Evolutionary conservation across 2,888 invertebrate genomes (phyloP).

Genomic region (Euproctis similis): DNA sequence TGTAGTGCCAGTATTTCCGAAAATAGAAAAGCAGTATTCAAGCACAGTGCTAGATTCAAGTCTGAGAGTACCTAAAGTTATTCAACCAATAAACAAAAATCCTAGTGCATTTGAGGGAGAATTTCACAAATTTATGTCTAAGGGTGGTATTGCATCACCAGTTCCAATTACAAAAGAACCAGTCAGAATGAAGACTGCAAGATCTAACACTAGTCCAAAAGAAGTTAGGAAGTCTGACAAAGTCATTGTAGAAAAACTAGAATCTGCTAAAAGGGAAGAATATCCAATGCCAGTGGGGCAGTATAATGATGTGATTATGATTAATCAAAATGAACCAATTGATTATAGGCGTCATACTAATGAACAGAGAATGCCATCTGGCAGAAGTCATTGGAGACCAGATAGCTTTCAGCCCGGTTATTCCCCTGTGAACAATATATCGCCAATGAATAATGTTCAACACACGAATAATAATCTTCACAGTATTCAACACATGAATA

Average conservation of each 20-base stretch:
- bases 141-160: not conserved
- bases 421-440: slow-evolving; percentile 22
- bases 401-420: slow-evolving; percentile 30
- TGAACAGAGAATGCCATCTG: slow-evolving; percentile 15
- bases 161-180: not conserved
- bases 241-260: slow-evolving; percentile 25
- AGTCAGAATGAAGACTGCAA: not conserved
- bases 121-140: slow-evolving; percentile 58
- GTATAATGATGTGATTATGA: slow-evolving; percentile 59
- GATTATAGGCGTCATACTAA: slow-evolving; percentile 42
- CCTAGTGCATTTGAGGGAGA: slow-evolving; percentile 62
- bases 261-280: slow-evolving; percentile 17
- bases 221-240: slow-evolving; percentile 14
- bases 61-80: slow-evolving; percentile 34
- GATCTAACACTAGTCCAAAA: not conserved
- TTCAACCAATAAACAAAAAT: slow-evolving; percentile 53
- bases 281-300: slow-evolving; percentile 51
- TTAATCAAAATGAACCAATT: slow-evolving; percentile 35
- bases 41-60: slow-evolving; percentile 27
- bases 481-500: no score
- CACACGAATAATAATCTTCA: slow-evolving; percentile 34
- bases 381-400: slow-evolving; percentile 35
- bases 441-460: slow-evolving; percentile 21
- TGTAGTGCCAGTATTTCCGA: slow-evolving; percentile 7
- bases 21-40: slow-evolving; percentile 14